A percentile compares a stretch with the other conserved stretches of the same genome.
Evolutionary conservation across 2,888 invertebrate species (phyloP).

Genomic region (Peribatodes rhomboidaria): DNA sequence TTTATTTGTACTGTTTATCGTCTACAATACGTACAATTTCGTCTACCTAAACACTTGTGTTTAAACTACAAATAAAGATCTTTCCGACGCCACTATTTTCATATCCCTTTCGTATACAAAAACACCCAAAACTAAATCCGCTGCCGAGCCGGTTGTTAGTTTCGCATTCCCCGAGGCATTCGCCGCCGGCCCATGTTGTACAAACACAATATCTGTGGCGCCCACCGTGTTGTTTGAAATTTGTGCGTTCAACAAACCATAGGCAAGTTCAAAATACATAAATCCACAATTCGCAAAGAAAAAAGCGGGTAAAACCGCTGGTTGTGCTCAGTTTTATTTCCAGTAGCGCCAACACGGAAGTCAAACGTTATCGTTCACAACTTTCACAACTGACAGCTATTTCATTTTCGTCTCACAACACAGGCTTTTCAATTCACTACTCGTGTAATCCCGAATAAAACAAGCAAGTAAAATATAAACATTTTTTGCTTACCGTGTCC

Average conservation of each 20-base stretch:
- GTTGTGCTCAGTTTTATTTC: background rate
- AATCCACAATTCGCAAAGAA: background rate
- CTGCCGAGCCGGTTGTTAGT: constrained; percentile 25
- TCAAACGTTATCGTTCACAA: constrained; percentile 17
- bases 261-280: background rate
- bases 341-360: background rate
- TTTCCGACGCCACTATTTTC: constrained; percentile 1
- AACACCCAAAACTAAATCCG: constrained; percentile 22
- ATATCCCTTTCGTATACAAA: constrained; percentile 12
- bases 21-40: background rate
- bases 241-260: background rate
- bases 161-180: constrained; percentile 20
- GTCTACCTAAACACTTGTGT: background rate
- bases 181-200: constrained; percentile 15
- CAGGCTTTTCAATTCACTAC: constrained; percentile 8
- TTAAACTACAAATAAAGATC: constrained; percentile 1
- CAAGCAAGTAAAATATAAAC: constrained; percentile 29
- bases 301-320: background rate
- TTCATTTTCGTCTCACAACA: constrained; percentile 19
- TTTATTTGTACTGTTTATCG: too few species aligned
- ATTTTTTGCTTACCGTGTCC: constrained; percentile 38
- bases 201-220: constrained; percentile 25
- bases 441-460: constrained; percentile 20
- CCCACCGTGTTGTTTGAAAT: constrained; percentile 13
- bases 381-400: constrained; percentile 21